Evolutionary conservation across 2,797 vertebrate genomes (phyloP), one percentile per base, ranked within the genome.

Genomic region (Spea hammondii): DNA sequence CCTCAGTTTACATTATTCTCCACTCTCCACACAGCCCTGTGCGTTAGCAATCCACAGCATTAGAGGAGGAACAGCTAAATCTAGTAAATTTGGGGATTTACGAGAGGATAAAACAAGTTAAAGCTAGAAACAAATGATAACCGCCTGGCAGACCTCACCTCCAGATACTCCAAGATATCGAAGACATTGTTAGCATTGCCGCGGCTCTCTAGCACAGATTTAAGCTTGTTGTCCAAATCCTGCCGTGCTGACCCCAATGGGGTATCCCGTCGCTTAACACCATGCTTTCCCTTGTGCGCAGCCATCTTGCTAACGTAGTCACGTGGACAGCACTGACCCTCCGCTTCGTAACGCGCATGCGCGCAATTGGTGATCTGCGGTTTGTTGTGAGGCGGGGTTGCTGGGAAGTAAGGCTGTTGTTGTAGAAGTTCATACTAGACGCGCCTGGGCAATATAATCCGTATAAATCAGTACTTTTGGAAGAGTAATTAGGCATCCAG

Each of bases 131-230:
- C 32, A 32, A 32, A 32, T 3, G 32, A 32, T 32, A 32, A 32
- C 32, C 32, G 32, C 32, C 32, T 32, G 32, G 32, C 49, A 5
- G 59, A 7, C 11, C 83, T 45, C 84, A 96, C 96, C 95, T 94
- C 90, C 62, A 99, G 89, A 75, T 84, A 85, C 66, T 95, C 94
- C 72, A 98, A 82, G 46, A 97, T 79, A 84, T 98, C 95, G 66
- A 96, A 96, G 48, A 97, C 88, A 1, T 91, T 89, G 86, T 98
- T 98, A 44, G 95, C 96, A 12, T 91, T 78, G 77, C 89, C 86
- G 51, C 91, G 92, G 85, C 82, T 94, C 53, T 86, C 82, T 14
- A 97, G 88, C 74, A 96, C 85, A 1, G 82, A 84, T 1, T 89
- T 89, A 17, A 94, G 79, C 76, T 89, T 88, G 5, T 50, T 8